These are phyloP conservation scores for Drosophila paucipuncta DNA, from an alignment of 2,888 invertebrate genomes.

Conservation along the genomic window DNA sequence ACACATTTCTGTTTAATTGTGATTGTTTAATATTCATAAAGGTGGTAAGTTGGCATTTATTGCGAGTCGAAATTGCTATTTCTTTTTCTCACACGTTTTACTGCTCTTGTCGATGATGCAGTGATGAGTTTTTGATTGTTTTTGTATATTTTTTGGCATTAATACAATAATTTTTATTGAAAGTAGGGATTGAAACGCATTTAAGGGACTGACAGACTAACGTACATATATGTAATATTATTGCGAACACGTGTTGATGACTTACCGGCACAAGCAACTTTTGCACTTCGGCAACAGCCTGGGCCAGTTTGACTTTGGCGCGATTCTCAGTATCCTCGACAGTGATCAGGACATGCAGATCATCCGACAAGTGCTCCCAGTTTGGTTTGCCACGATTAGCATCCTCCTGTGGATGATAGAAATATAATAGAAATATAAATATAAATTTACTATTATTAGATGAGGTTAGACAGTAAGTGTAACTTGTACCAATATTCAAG, in stretches of 20 bases:
- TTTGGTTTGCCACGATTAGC: slow-evolving; percentile 99
- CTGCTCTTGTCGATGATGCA: slow-evolving; percentile 20
- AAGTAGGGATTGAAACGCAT: neutral
- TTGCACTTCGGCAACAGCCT: slow-evolving; percentile 99
- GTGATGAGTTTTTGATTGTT: slow-evolving; percentile 15
- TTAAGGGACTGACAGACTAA: neutral
- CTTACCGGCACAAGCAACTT: slow-evolving; percentile 98
- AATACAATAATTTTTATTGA: slow-evolving; percentile 8
- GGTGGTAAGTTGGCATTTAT: slow-evolving; percentile 16
- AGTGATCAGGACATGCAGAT: slow-evolving; percentile 98
- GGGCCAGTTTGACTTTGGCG: slow-evolving; percentile 96
- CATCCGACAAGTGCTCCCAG: slow-evolving; percentile 99
- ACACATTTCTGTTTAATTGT: slow-evolving; percentile 37
- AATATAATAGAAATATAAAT: neutral
- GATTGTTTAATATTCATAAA: slow-evolving; percentile 34
- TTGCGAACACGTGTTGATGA: slow-evolving; percentile 61
- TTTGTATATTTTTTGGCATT: slow-evolving; percentile 12
- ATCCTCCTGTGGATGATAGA: slow-evolving; percentile 93
- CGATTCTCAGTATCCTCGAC: slow-evolving; percentile 99
- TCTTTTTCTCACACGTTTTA: slow-evolving; percentile 5
- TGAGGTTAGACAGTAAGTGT: neutral
- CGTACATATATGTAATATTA: neutral
- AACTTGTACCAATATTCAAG: neutral
- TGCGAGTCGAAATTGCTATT: slow-evolving; percentile 15
- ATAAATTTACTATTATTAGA: neutral